Conservation (phyloP, 2,888 invertebrate species). For the Polia nebulosa region DNA sequence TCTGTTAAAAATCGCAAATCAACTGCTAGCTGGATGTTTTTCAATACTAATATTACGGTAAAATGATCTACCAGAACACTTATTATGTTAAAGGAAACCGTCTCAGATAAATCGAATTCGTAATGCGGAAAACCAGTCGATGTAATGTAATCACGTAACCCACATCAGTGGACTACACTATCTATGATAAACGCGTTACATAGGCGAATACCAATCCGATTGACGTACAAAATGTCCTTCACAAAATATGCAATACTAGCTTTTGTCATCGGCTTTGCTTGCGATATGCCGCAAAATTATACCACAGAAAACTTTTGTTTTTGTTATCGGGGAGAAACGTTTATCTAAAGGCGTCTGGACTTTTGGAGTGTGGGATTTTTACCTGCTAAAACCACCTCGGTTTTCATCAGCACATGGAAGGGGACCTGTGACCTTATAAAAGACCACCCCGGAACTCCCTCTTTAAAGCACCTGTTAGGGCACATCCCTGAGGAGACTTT, state of each 20-base stretch:
- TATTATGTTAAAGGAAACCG: slow-evolving; percentile 29
- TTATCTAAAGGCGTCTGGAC: too few species aligned
- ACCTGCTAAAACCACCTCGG: too few species aligned
- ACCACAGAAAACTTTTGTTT: too few species aligned
- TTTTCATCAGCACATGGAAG: too few species aligned
- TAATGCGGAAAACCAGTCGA: slow-evolving; percentile 34
- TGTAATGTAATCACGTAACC: slow-evolving; percentile 36
- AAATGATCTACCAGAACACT: neutral
- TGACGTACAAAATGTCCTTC: slow-evolving; percentile 8
- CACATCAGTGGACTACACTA: neutral
- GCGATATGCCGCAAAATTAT: neutral
- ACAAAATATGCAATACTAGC: neutral
- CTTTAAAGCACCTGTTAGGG: too few species aligned
- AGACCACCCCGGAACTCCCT: too few species aligned
- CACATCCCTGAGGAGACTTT: too few species aligned
- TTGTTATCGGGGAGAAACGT: too few species aligned
- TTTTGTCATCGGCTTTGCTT: neutral
- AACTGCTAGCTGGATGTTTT: neutral
- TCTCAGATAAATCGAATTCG: slow-evolving; percentile 26
- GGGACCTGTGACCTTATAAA: too few species aligned
- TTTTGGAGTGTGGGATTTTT: too few species aligned
- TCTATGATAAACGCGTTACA: slow-evolving; percentile 7
- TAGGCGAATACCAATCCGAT: neutral
- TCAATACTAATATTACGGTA: neutral
- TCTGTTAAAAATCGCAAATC: slow-evolving; percentile 1